Conservation (phyloP, 1,140 invertebrate genomes). For the Drosophila pseudoananassae region DNA sequence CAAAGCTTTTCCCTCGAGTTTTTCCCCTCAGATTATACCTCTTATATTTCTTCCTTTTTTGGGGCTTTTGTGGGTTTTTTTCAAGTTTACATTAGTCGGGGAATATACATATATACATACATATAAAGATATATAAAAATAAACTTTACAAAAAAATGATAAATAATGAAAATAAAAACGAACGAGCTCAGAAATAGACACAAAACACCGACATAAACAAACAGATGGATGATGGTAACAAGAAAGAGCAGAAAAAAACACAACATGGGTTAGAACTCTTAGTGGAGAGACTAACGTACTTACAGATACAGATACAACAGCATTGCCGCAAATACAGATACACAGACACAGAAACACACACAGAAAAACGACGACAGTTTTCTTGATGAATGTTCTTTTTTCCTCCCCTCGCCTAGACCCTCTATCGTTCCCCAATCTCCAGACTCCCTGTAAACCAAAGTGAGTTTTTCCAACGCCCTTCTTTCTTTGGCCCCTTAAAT, state of each 20-base stretch:
- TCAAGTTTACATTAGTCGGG: conserved; percentile 61
- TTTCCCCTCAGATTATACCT: conserved; percentile 10
- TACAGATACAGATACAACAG: conserved; percentile 41
- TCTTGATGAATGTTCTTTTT: conserved; percentile 79
- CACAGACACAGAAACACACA: conserved; percentile 8
- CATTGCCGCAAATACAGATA: conserved; percentile 34
- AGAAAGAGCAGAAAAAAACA: conserved; percentile 15
- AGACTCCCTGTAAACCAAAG: conserved; percentile 25
- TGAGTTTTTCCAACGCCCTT: conserved; percentile 58
- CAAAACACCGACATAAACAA: conserved; percentile 61
- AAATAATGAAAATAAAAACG: conserved; percentile 57
- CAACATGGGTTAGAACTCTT: conserved; percentile 66
- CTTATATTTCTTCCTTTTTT: background rate
- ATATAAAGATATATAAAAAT: background rate
- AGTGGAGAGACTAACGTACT: conserved; percentile 67
- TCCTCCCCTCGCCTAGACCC: conserved; percentile 6
- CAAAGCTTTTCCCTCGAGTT: background rate
- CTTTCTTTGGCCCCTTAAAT: conserved; percentile 3
- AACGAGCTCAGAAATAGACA: conserved; percentile 26
- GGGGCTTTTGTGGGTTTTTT: conserved; percentile 11
- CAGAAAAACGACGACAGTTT: conserved; percentile 76
- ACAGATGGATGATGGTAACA: conserved; percentile 40
- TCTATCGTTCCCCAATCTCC: background rate
- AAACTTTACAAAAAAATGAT: conserved; percentile 51
- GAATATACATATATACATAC: background rate